Percentiles rank a stretch among this genome's conserved stretches.
phyloP scores from a whole-genome alignment of 2,888 invertebrate genomes.

The Isotomurus palustris region DNA sequence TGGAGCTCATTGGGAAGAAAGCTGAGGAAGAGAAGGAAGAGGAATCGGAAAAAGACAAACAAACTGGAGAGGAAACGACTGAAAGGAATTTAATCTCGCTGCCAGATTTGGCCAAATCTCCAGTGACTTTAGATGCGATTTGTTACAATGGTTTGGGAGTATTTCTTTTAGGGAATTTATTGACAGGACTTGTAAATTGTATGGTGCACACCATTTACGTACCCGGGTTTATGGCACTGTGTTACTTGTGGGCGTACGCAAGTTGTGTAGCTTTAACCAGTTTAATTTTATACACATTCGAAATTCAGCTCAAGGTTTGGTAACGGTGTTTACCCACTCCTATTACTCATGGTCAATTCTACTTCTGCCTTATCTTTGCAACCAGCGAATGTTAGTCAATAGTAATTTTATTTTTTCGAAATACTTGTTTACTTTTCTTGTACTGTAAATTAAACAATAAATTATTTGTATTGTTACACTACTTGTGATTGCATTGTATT shows the following conservation, averaged over 20 bases:
- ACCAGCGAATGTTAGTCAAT: no score
- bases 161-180: conserved; percentile 75
- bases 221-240: conserved; percentile 20
- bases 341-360: no score
- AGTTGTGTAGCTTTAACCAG: conserved; percentile 49
- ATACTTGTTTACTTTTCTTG: no score
- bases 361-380: no score
- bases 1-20: conserved; percentile 39
- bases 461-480: no score
- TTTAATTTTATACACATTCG: conserved; percentile 52
- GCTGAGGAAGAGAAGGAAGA: conserved; percentile 12
- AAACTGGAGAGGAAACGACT: not conserved
- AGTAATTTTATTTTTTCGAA: no score
- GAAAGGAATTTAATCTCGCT: conserved; percentile 27
- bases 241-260: conserved; percentile 36
- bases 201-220: conserved; percentile 60
- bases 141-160: conserved; percentile 78
- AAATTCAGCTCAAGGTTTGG: conserved; percentile 55
- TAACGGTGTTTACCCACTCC: no score
- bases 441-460: no score
- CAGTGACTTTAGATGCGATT: conserved; percentile 63
- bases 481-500: no score
- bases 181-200: conserved; percentile 80
- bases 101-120: conserved; percentile 47
- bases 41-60: conserved; percentile 6